Conservation (phyloP, 2,888 invertebrate genomes). For the Idaea dimidiata region DNA sequence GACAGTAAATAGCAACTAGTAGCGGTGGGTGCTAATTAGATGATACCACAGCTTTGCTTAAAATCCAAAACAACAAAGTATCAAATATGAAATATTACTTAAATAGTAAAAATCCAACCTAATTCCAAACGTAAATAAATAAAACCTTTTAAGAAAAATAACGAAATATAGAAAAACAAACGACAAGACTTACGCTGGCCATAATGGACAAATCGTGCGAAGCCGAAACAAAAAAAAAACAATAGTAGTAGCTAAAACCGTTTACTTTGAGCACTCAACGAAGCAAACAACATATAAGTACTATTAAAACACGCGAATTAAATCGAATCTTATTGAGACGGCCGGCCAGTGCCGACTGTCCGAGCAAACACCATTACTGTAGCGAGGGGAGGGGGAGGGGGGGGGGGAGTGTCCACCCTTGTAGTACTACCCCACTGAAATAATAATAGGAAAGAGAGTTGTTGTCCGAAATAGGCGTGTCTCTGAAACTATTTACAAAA, state of each 20-base stretch:
- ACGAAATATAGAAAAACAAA: no score
- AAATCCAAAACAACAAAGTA: no score
- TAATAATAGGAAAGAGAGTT: no score
- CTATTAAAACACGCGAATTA: constrained; percentile 42
- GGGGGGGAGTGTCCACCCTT: constrained; percentile 1
- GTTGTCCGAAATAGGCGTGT: no score
- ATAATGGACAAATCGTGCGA: not conserved
- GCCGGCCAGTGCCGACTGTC: constrained; percentile 19
- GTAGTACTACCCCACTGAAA: not conserved
- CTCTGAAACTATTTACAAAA: no score
- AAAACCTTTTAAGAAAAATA: no score
- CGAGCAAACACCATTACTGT: constrained; percentile 45
- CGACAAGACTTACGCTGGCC: not conserved
- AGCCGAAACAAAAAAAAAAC: not conserved
- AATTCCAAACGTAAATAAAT: no score
- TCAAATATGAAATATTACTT: no score
- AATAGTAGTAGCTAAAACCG: not conserved
- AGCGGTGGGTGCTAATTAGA: no score
- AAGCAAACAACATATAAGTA: constrained; percentile 10
- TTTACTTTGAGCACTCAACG: not conserved
- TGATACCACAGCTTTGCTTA: no score
- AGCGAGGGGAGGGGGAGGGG: not conserved
- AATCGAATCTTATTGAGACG: constrained; percentile 36
- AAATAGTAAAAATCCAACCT: no score
- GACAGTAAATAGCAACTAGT: no score